Percentiles rank a stretch among this genome's conserved stretches.
phyloP scores from a whole-genome alignment of 2,888 invertebrate species.

The Parnassius smintheus region DNA sequence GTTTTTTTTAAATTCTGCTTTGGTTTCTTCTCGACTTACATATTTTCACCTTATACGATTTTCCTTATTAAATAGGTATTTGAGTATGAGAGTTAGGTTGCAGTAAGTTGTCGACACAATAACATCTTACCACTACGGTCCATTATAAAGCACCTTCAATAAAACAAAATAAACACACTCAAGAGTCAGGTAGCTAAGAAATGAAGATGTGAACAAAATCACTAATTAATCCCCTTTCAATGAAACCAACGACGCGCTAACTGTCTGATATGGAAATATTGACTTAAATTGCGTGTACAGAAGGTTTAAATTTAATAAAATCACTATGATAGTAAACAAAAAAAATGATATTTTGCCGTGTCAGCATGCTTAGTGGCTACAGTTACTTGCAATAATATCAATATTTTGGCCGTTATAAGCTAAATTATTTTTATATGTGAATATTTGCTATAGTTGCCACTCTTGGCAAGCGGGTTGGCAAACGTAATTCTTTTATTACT shows the following conservation, averaged over 20 bases:
- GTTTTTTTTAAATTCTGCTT: no score
- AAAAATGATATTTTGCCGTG: slow-evolving; percentile 31
- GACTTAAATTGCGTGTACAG: slow-evolving; percentile 7
- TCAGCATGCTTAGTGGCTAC: slow-evolving; percentile 37
- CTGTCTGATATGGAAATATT: slow-evolving; percentile 18
- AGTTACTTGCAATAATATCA: slow-evolving; percentile 24
- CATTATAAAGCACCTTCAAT: slow-evolving; percentile 39
- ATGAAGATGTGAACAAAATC: slow-evolving; percentile 48
- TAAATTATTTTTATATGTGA: no score
- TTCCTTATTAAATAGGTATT: slow-evolving; percentile 3
- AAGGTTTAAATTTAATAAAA: slow-evolving; percentile 6
- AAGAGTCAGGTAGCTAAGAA: slow-evolving; percentile 48
- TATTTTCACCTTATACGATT: neutral
- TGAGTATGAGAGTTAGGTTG: slow-evolving; percentile 8
- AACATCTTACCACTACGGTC: slow-evolving; percentile 35
- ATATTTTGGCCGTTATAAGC: neutral
- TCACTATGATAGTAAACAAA: slow-evolving; percentile 7
- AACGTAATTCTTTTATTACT: no score
- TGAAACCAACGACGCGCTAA: slow-evolving; percentile 21
- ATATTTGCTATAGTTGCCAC: no score
- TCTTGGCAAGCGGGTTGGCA: no score
- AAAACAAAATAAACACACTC: slow-evolving; percentile 39
- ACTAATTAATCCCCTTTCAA: slow-evolving; percentile 50
- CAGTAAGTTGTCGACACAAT: slow-evolving; percentile 28
- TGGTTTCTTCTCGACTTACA: no score